Percentiles rank a stretch among this genome's conserved stretches.
Evolutionary conservation across 2,113 vertebrate species (phyloP).

Genomic region (Gallinago undulata): DNA sequence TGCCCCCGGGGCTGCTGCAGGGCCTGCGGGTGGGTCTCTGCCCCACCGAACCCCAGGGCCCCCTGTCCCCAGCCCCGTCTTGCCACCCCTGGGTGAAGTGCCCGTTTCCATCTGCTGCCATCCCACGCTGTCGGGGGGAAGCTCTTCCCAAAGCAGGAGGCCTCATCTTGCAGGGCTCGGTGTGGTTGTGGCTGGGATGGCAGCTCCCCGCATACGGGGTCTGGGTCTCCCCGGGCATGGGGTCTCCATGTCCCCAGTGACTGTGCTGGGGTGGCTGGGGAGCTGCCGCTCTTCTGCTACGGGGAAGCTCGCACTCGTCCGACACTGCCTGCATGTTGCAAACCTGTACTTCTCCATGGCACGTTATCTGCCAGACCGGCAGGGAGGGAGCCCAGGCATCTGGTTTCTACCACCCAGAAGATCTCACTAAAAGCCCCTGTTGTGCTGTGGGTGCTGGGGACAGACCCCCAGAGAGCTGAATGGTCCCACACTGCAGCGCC

Average conservation of each 20-base stretch:
- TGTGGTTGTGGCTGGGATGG: not conserved
- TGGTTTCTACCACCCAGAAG: not conserved
- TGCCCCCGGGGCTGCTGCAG: rapidly evolving
- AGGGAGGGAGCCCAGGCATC: not conserved
- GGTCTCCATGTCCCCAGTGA: too few species aligned
- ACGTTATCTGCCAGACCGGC: rapidly evolving
- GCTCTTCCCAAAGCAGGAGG: rapidly evolving
- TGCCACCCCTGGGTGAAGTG: rapidly evolving
- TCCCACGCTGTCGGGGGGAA: rapidly evolving
- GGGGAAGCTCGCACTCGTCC: rapidly evolving
- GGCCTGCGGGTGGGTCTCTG: not conserved
- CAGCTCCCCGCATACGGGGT: rapidly evolving
- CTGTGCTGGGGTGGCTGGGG: rapidly evolving
- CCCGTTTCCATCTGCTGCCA: rapidly evolving
- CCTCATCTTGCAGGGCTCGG: rapidly evolving
- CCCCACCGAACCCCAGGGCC: not conserved
- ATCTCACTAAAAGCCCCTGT: too few species aligned
- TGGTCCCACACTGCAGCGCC: rapidly evolving
- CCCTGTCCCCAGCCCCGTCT: too few species aligned
- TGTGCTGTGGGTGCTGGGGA: not conserved
- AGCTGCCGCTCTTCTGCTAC: not conserved
- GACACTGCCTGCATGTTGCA: rapidly evolving
- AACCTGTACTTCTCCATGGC: too few species aligned
- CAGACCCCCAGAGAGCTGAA: not conserved
- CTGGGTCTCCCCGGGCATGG: not conserved